A percentile compares a stretch with the other conserved stretches of the same genome.
phyloP scores from a whole-genome alignment of 2,113 vertebrate genomes.

The Sapayoa aenigma region DNA sequence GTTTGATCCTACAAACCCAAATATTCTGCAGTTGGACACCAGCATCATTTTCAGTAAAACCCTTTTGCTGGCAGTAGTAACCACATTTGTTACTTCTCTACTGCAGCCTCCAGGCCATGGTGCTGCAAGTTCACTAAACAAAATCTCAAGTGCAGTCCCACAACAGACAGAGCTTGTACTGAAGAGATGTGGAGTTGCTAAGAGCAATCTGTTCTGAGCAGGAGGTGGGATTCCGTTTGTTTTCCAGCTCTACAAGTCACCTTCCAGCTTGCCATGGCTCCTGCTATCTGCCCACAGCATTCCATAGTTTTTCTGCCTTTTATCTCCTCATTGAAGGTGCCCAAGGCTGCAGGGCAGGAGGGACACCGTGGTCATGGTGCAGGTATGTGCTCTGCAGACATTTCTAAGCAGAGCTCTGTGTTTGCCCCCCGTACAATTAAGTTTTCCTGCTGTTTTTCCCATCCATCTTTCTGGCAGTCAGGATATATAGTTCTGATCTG shows the following conservation, averaged over 20 bases:
- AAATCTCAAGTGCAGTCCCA: neutral
- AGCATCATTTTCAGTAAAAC: neutral
- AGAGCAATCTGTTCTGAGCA: rapidly evolving
- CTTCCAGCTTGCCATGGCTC: neutral
- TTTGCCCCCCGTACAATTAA: neutral
- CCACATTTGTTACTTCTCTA: neutral
- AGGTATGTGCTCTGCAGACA: neutral
- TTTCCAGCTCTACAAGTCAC: neutral
- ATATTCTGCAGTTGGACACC: neutral
- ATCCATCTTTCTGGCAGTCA: neutral
- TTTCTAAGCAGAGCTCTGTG: neutral
- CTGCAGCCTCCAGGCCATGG: neutral
- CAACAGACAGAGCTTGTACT: neutral
- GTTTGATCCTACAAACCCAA: neutral
- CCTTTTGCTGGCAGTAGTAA: neutral
- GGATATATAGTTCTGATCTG: neutral
- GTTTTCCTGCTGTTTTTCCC: neutral
- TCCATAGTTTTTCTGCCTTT: neutral
- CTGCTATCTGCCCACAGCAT: neutral
- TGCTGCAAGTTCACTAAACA: neutral
- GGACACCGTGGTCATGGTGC: neutral
- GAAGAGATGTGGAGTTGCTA: neutral
- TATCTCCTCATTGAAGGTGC: neutral
- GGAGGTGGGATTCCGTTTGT: neutral
- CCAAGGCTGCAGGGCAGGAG: neutral